Evolutionary conservation across 2,888 invertebrate genomes (phyloP).

Genomic region (Galerucella calmariensis): DNA sequence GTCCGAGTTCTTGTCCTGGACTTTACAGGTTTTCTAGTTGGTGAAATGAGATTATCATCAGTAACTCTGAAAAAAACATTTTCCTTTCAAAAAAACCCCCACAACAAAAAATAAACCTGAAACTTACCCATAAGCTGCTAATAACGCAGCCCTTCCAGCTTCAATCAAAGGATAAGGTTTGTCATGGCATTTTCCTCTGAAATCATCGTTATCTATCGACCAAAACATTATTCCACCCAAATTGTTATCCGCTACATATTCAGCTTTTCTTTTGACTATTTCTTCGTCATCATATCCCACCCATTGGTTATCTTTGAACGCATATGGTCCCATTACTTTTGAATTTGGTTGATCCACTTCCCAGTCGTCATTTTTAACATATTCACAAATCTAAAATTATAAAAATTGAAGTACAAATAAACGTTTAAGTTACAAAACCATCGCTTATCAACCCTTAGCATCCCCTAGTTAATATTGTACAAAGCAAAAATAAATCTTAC

Average conservation of each 20-base stretch:
- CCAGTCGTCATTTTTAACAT: slow-evolving; percentile 82
- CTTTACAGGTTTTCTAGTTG: slow-evolving; percentile 60
- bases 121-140: slow-evolving; percentile 73
- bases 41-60: slow-evolving; percentile 61
- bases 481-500: slow-evolving; percentile 63
- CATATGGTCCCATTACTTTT: slow-evolving; percentile 89
- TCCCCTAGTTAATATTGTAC: not conserved
- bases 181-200: slow-evolving; percentile 88
- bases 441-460: too few relatives aligned
- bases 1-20: slow-evolving; percentile 54
- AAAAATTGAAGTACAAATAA: not conserved
- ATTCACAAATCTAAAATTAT: slow-evolving; percentile 81
- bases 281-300: slow-evolving; percentile 92
- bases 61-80: slow-evolving; percentile 51
- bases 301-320: slow-evolving; percentile 89
- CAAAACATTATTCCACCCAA: slow-evolving; percentile 94
- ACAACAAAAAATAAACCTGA: not conserved
- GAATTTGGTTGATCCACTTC: slow-evolving; percentile 83
- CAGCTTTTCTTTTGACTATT: slow-evolving; percentile 84
- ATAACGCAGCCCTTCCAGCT: slow-evolving; percentile 86
- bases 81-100: too few relatives aligned
- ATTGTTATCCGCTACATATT: slow-evolving; percentile 85
- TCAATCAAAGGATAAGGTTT: slow-evolving; percentile 92
- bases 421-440: not conserved
- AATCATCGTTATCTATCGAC: slow-evolving; percentile 95